Base-by-base conservation (phyloP, 2,113 vertebrate species). In the Asarcornis scutulata region DNA sequence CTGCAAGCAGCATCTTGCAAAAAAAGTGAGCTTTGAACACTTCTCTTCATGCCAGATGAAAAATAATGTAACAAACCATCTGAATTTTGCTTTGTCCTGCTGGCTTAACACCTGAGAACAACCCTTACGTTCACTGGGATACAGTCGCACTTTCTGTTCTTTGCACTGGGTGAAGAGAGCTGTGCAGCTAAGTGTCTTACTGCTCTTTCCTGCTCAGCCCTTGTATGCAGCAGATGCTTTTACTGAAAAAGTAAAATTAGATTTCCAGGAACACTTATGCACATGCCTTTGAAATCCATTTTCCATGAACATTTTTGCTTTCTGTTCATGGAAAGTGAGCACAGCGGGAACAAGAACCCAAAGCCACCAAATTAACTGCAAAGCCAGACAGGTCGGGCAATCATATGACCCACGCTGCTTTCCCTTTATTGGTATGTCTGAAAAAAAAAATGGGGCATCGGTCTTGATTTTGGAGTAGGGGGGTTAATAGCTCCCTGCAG, bases 191-290 rank as follows among this genome's bases (percentile, higher is more conserved):
- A 67, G 21, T 68, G 56, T 75, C 52, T 60, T 34, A 20, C 2
- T 86, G 72, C 20, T 60, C 74, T 83, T 93, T 93, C 52, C 88
- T 79, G 66, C 48, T 95, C 88, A 72, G 29, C 31, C 42, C 62
- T 88, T 91, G 44, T 76, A 73, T 40, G 50, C 46, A 80, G 81
- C 50, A 59, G 59, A 93, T 82, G 78, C 86, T 91, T 93, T 82
- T 93, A 84, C 62, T 89, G 91, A 87, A 96, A 83, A 86, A 3
- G 1, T 92, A 92, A 93, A 94, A 94, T 94, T 95, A 94, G 88
- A 89, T 85, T 97, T 96, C 96, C 91, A 89, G 92, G 93, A 96
- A 96, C 59, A 89, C 77, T 82, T 93, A 38, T 59, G 58, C 20
- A 7, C n/a, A 63, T 6, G 86, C 40, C 53, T 76, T 67, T 83